A percentile compares a stretch with the other conserved stretches of the same genome.
These are phyloP conservation scores for Psilopsiagon aymara DNA, from an alignment of 2,113 vertebrate species.

Conservation along the genomic window DNA sequence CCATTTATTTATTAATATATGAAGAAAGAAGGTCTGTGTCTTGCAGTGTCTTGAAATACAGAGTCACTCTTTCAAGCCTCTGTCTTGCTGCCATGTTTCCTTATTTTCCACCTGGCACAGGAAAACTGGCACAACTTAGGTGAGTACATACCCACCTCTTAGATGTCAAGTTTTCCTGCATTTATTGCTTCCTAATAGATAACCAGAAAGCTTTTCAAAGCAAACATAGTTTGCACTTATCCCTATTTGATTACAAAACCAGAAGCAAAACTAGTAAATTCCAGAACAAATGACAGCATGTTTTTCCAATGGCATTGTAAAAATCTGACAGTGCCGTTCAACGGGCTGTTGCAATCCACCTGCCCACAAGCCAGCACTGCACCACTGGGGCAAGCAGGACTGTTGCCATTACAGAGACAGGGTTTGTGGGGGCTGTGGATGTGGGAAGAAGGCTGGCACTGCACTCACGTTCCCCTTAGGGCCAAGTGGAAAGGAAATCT, in stretches of 20 bases:
- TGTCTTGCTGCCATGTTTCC: constrained; percentile 13
- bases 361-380: not conserved
- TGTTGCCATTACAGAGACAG: not conserved
- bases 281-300: not conserved
- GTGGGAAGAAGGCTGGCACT: not conserved
- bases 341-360: not conserved
- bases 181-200: constrained; percentile 47
- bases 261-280: constrained; percentile 25
- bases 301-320: constrained; percentile 8
- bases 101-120: constrained; percentile 38
- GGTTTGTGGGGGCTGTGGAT: not conserved
- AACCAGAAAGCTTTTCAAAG: constrained; percentile 3
- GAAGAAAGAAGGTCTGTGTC: constrained; percentile 17
- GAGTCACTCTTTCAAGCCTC: constrained; percentile 4
- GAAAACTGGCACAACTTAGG: constrained; percentile 48
- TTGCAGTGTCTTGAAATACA: not conserved
- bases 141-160: not conserved
- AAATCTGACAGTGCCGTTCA: not conserved
- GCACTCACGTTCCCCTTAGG: rapidly evolving
- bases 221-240: not conserved
- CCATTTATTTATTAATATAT: constrained; percentile 12
- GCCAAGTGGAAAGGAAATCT: not conserved
- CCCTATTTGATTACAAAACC: not conserved
- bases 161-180: not conserved
- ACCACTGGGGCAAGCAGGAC: not conserved